These are phyloP conservation scores for Lepidotrigona ventralis DNA, from an alignment of 1,140 invertebrate species.

Conservation along the genomic window DNA sequence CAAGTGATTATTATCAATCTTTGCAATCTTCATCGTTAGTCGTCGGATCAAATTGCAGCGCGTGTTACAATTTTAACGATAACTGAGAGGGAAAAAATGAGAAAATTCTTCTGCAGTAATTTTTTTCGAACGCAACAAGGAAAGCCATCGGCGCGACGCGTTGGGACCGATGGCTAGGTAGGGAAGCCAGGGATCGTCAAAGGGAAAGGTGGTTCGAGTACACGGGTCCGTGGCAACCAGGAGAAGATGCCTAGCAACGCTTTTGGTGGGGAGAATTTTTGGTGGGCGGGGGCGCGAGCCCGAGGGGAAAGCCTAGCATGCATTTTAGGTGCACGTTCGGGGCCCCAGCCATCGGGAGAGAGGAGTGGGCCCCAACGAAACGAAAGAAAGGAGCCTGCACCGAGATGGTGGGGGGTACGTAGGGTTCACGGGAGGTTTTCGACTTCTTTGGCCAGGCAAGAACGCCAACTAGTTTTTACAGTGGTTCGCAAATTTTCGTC, in stretches of 20 bases:
- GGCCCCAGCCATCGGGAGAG: slow-evolving; percentile 46
- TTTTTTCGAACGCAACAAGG: neutral
- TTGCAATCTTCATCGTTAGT: too few relatives aligned
- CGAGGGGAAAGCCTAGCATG: slow-evolving; percentile 74
- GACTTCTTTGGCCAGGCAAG: slow-evolving; percentile 75
- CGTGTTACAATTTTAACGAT: too few relatives aligned
- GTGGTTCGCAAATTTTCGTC: slow-evolving; percentile 75
- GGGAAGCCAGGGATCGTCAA: slow-evolving; percentile 40
- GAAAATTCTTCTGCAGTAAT: neutral
- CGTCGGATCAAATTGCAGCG: too few relatives aligned
- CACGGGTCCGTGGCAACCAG: slow-evolving; percentile 76
- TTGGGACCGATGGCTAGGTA: slow-evolving; percentile 35
- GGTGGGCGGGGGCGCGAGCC: slow-evolving; percentile 58
- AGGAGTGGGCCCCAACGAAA: slow-evolving; percentile 56
- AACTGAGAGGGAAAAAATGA: too few relatives aligned
- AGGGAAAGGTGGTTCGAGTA: slow-evolving; percentile 51
- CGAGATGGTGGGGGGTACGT: slow-evolving; percentile 78
- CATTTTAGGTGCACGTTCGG: slow-evolving; percentile 76
- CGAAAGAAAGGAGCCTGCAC: slow-evolving; percentile 58
- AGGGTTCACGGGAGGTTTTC: slow-evolving; percentile 81
- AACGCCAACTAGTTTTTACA: slow-evolving; percentile 78
- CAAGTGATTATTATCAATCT: too few relatives aligned
- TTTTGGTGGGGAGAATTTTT: slow-evolving; percentile 55
- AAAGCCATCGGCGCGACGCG: neutral
- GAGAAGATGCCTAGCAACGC: slow-evolving; percentile 77